Percentiles rank a stretch among this genome's conserved stretches.
Evolutionary conservation across 2,797 vertebrate genomes (phyloP).

Genomic region (Hippopotamyrus pictus): DNA sequence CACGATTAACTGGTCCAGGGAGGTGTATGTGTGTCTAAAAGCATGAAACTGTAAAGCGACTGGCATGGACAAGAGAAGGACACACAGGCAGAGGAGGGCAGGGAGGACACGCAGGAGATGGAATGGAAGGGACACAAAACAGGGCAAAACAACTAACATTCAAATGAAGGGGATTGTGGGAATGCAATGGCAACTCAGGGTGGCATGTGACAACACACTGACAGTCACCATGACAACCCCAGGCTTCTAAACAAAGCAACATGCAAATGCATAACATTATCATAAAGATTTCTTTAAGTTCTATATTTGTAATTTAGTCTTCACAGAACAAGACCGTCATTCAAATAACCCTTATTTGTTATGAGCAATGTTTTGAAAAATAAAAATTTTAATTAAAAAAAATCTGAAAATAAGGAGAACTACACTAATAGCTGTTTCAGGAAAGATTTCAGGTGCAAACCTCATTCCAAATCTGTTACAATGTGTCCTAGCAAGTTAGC

Average conservation of each 20-base stretch:
- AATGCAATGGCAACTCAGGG: constrained; percentile 7
- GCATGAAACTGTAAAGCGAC: constrained; percentile 39
- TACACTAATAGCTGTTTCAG: background rate
- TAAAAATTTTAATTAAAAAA: background rate
- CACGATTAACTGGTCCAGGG: constrained; percentile 60
- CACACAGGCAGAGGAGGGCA: background rate
- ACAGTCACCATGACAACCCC: constrained; percentile 29
- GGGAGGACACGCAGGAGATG: constrained; percentile 13
- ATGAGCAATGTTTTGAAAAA: background rate
- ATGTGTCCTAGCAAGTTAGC: background rate
- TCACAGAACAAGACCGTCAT: background rate
- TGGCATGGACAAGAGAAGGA: background rate
- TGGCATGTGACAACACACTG: background rate
- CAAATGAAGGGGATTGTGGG: background rate
- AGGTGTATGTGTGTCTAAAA: constrained; percentile 56
- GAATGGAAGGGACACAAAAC: constrained; percentile 25
- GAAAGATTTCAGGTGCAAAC: background rate
- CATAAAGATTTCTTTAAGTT: background rate
- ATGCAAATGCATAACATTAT: background rate
- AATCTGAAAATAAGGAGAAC: background rate
- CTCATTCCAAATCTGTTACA: background rate
- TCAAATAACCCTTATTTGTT: background rate
- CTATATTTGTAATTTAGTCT: background rate
- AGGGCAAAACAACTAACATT: constrained; percentile 24
- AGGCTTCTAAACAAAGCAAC: background rate